phyloP scores from a whole-genome alignment of 2,888 invertebrate species.

The Panzeria rudis region DNA sequence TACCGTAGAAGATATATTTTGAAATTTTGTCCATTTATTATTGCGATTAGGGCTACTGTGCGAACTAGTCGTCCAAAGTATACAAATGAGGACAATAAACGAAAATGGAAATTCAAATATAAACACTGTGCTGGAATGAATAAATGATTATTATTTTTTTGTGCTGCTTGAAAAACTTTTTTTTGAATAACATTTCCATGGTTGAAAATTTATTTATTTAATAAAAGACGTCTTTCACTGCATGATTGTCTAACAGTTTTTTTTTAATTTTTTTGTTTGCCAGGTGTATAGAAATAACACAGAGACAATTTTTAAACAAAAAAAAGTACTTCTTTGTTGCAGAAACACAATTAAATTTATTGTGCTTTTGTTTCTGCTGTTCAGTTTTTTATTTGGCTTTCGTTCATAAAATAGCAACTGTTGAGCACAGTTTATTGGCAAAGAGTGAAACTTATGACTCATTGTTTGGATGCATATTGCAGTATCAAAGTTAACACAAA shows the following conservation, averaged over 20 bases:
- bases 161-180: background rate
- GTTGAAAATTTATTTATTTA: conserved; percentile 16
- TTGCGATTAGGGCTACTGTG: background rate
- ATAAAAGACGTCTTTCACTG: conserved; percentile 7
- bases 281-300: background rate
- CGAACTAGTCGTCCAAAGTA: background rate
- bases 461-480: background rate
- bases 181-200: conserved; percentile 23
- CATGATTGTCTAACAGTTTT: background rate
- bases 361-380: conserved; percentile 20
- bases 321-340: background rate
- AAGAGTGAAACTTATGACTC: background rate
- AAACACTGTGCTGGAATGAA: background rate
- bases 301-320: background rate
- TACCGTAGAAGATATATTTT: background rate
- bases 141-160: conserved; percentile 8
- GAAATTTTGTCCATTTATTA: background rate
- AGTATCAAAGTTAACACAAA: background rate
- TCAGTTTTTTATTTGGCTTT: background rate
- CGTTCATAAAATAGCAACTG: background rate
- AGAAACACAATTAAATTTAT: conserved; percentile 43
- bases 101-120: background rate
- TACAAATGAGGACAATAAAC: background rate
- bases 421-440: background rate
- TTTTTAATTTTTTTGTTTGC: conserved; percentile 4